Evolutionary conservation across 1,140 invertebrate genomes (phyloP), one percentile per base, ranked within the genome.

Genomic region (Bombus picipes): DNA sequence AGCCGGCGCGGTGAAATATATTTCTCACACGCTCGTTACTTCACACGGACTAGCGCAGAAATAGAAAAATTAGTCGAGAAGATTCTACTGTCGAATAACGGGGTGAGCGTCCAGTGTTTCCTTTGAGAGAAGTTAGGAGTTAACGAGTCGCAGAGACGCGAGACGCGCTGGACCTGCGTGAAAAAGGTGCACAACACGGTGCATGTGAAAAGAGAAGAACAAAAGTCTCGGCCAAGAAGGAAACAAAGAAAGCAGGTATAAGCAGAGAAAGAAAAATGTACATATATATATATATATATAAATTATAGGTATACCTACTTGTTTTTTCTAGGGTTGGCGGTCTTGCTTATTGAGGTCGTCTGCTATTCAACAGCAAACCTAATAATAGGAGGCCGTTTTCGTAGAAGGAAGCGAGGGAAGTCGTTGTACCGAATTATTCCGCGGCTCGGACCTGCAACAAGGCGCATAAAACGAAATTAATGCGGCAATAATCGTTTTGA

Each of bases 381-480:
- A 90, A 90, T 90, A 90, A 90, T 85, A 85, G 89, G 72, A 85
- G 78, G 80, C 87, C 75, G 83, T 84, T 90, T 83, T 83, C 76
- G 83, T 80, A 57, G 82, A 32, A 80, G 81, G 85, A 83, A 87
- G 71, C 74, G 59, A 76, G 76, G 62, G 47, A 72, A 81, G 89
- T 82, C 86, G 88, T 90, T 88, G 88, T 41, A 83, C 76, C 89
- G 79, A 88, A 90, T 89, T 90, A 90, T 88, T 85, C 88, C 89
- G 80, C 71, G 83, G 65, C 75, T 85, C 65, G 72, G 78, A 86
- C 77, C 89, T 90, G 89, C 89, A 90, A 90, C 89, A 88, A 89
- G 86, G 77, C 65, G 87, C 86, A 84, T 86, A 90, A 88, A 90
- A 90, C 47, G 87, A 90, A 90, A 90, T 90, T 90, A 90, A 90